A percentile compares a stretch with the other conserved stretches of the same genome.
These are phyloP conservation scores for Myripristis jacobus DNA, from an alignment of 2,797 vertebrate species.

Conservation along the genomic window DNA sequence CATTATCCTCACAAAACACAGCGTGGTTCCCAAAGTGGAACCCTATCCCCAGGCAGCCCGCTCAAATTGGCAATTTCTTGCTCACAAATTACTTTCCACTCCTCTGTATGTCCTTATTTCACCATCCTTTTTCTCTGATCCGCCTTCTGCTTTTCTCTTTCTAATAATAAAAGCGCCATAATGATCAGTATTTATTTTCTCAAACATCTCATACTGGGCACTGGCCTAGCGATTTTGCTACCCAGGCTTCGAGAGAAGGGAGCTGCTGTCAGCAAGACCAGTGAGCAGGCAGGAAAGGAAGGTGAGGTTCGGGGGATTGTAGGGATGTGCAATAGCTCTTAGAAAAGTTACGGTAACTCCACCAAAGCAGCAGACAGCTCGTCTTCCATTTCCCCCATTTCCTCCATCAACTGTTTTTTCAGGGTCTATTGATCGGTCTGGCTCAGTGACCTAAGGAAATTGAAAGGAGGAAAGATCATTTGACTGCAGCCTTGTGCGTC, in stretches of 20 bases:
- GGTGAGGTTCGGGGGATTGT: conserved; percentile 14
- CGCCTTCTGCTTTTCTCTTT: conserved; percentile 23
- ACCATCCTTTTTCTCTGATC: conserved; percentile 12
- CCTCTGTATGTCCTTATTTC: conserved; percentile 41
- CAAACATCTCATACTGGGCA: conserved; percentile 27
- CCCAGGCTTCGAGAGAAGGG: conserved; percentile 15
- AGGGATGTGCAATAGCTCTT: conserved; percentile 2
- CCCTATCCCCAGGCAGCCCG: conserved; percentile 53
- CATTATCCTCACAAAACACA: conserved; percentile 41
- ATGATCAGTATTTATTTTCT: conserved; percentile 58
- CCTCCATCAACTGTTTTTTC: conserved; percentile 46
- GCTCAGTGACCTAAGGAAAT: conserved; percentile 46
- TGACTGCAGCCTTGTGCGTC: conserved; percentile 42
- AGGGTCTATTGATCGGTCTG: conserved; percentile 53
- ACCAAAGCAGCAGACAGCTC: conserved; percentile 38
- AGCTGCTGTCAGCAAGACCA: conserved; percentile 22
- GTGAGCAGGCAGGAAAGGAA: conserved; percentile 13
- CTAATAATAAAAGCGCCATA: conserved; percentile 53
- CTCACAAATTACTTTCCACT: conserved; percentile 67
- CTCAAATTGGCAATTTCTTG: conserved; percentile 77
- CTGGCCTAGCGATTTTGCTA: conserved; percentile 41
- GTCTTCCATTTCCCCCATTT: conserved; percentile 34
- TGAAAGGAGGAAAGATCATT: conserved; percentile 48
- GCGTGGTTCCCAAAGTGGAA: conserved; percentile 37
- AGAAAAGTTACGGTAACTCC: conserved; percentile 45